Percentiles rank a stretch among this genome's conserved stretches.
Evolutionary conservation across 1,140 invertebrate species (phyloP).

Genomic region (Anastrepha ludens): DNA sequence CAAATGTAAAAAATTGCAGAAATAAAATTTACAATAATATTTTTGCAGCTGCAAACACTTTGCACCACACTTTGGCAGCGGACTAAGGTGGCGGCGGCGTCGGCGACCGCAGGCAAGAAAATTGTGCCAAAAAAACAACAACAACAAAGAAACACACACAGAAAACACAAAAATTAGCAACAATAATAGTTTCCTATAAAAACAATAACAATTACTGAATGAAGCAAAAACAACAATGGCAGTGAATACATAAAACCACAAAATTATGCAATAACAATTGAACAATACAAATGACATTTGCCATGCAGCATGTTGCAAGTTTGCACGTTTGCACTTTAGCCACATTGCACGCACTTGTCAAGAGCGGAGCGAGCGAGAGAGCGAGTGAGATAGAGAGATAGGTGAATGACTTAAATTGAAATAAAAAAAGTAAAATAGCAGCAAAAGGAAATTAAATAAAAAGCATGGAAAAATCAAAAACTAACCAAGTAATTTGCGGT

Average conservation of each 20-base stretch:
- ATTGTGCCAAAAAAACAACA: constrained; percentile 12
- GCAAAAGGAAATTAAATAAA: neutral
- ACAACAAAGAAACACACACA: neutral
- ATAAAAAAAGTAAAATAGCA: neutral
- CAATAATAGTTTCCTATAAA: constrained; percentile 2
- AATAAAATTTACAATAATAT: constrained; percentile 28
- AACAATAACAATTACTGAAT: constrained; percentile 12
- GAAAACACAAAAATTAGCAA: neutral
- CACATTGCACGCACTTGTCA: neutral
- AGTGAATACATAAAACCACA: neutral
- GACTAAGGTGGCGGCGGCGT: neutral
- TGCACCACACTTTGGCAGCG: neutral
- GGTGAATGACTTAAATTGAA: neutral
- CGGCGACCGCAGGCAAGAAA: neutral
- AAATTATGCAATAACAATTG: constrained; percentile 23
- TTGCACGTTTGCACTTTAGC: neutral
- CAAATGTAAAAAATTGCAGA: neutral
- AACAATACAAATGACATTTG: constrained; percentile 36
- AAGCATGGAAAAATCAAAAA: neutral
- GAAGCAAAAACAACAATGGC: neutral
- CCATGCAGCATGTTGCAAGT: constrained; percentile 20
- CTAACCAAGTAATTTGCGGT: neutral
- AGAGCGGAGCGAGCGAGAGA: neutral
- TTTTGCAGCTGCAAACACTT: constrained; percentile 48
- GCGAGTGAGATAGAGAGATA: neutral